Evolutionary conservation across 2,888 invertebrate genomes (phyloP).

Genomic region (Chaitophorus viminalis): DNA sequence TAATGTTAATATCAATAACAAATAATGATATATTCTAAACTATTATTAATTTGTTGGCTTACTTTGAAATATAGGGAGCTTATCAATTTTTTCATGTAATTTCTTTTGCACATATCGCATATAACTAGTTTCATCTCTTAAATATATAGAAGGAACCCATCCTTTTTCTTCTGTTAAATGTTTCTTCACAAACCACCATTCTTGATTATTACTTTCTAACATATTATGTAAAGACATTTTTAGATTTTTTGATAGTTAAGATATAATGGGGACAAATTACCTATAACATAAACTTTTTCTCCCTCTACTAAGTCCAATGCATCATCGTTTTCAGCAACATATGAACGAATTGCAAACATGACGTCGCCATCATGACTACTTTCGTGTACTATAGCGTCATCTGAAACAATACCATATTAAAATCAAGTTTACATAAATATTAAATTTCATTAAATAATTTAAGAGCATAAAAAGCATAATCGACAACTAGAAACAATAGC

Average conservation of each 20-base stretch:
- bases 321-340: constrained; percentile 87
- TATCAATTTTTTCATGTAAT: constrained; percentile 89
- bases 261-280: constrained; percentile 68
- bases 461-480: constrained; percentile 14
- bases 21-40: neutral
- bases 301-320: constrained; percentile 91
- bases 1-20: constrained; percentile 44
- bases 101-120: constrained; percentile 86
- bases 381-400: constrained; percentile 67
- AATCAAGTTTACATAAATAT: constrained; percentile 34
- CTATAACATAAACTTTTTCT: constrained; percentile 85
- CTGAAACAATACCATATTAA: constrained; percentile 63
- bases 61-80: constrained; percentile 92
- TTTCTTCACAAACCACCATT: constrained; percentile 94
- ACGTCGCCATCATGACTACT: constrained; percentile 79
- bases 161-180: constrained; percentile 90
- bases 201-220: constrained; percentile 81
- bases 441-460: constrained; percentile 62
- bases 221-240: constrained; percentile 9
- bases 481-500: neutral
- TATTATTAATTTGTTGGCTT: constrained; percentile 69
- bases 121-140: constrained; percentile 85
- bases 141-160: constrained; percentile 90
- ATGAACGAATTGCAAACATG: constrained; percentile 85
- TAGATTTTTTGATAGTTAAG: constrained; percentile 13